Conservation (phyloP, 2,797 vertebrate genomes). For the Protonibea diacanthus region DNA sequence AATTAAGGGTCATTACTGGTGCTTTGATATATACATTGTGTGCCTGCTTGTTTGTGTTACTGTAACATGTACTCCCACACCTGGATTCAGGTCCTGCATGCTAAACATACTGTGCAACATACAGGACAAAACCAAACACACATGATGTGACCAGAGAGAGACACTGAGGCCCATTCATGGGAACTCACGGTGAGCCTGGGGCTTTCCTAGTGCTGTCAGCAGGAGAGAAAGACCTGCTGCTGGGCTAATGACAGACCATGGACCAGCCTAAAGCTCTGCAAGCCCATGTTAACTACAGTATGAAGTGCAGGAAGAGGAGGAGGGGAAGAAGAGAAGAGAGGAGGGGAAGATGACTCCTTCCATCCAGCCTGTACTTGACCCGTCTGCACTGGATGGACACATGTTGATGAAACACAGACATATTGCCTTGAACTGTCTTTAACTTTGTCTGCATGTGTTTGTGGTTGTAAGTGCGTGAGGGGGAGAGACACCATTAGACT, state of each 20-base stretch:
- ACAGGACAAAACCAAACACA: conserved; percentile 21
- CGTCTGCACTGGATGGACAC: conserved; percentile 15
- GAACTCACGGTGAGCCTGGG: conserved; percentile 58
- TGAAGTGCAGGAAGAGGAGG: conserved; percentile 18
- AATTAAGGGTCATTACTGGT: conserved; percentile 60
- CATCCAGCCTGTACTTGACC: conserved; percentile 45
- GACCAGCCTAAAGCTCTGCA: conserved; percentile 42
- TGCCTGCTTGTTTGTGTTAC: conserved; percentile 32
- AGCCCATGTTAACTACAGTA: conserved; percentile 41
- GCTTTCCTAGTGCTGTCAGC: conserved; percentile 66
- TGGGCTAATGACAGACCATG: conserved; percentile 72
- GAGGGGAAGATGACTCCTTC: conserved; percentile 32
- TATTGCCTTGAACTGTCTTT: conserved; percentile 53
- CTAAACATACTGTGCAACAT: conserved; percentile 11
- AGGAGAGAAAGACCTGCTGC: conserved; percentile 65
- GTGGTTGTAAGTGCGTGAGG: background rate
- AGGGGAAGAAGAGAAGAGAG: background rate
- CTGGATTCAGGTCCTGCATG: conserved; percentile 26
- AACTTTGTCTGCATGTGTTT: conserved; percentile 14
- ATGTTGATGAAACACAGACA: conserved; percentile 66
- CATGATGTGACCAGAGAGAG: conserved; percentile 38
- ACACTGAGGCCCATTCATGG: conserved; percentile 53
- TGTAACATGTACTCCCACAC: conserved; percentile 22
- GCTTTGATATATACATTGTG: conserved; percentile 29
- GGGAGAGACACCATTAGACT: conserved; percentile 8